These are phyloP conservation scores for Haemorhous mexicanus DNA, from an alignment of 2,113 vertebrate genomes.

Conservation along the genomic window DNA sequence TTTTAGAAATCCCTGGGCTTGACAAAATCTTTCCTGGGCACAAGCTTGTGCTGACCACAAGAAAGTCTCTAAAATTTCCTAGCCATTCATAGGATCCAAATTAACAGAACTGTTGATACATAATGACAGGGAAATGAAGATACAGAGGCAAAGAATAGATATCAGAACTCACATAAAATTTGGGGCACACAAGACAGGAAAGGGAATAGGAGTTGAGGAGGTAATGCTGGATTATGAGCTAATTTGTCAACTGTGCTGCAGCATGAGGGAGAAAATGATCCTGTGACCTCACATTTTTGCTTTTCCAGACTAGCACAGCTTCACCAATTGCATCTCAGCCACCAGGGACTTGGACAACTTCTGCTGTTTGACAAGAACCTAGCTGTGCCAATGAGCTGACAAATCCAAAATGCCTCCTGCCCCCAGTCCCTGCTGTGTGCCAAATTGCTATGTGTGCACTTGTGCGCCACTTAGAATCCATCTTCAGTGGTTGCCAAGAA, in stretches of 20 bases:
- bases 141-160: not conserved
- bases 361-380: slow-evolving; percentile 48
- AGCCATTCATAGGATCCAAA: not conserved
- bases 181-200: not conserved
- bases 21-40: not conserved
- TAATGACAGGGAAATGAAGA: not conserved
- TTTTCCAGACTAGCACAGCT: not conserved
- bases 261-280: not conserved
- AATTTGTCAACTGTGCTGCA: not conserved
- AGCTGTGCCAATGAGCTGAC: slow-evolving; percentile 50
- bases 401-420: slow-evolving; percentile 51
- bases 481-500: slow-evolving; percentile 1
- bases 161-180: not conserved
- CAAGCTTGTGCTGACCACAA: not conserved
- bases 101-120: not conserved
- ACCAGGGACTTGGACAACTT: slow-evolving; percentile 33
- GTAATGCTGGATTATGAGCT: not conserved
- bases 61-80: not conserved
- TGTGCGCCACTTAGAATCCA: slow-evolving; percentile 29
- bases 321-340: not conserved
- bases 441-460: slow-evolving; percentile 39
- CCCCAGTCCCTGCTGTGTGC: slow-evolving; percentile 46
- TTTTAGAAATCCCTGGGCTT: not conserved
- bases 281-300: not conserved
- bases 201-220: not conserved